Evolutionary conservation across 2,797 vertebrate genomes (phyloP).

Genomic region (Siniperca scherzeri): DNA sequence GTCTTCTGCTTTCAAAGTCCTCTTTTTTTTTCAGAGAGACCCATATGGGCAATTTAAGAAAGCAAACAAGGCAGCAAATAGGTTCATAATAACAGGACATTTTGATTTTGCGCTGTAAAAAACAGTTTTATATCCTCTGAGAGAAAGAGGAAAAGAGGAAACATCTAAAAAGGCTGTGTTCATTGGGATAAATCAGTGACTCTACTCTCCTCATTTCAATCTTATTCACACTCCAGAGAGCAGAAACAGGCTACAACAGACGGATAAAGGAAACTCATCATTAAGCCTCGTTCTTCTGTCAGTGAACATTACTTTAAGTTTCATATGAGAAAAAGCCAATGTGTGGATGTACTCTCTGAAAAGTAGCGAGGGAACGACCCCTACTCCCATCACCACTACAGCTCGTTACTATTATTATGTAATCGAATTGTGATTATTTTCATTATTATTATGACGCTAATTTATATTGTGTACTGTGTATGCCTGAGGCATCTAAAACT

Average conservation of each 20-base stretch:
- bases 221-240: slow-evolving; percentile 45
- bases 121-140: slow-evolving; percentile 7
- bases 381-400: background rate
- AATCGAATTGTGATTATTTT: slow-evolving; percentile 11
- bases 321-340: slow-evolving; percentile 29
- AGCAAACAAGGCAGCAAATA: slow-evolving; percentile 10
- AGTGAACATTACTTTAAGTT: slow-evolving; percentile 54
- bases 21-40: background rate
- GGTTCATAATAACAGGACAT: slow-evolving; percentile 1
- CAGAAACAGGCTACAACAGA: slow-evolving; percentile 54
- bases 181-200: slow-evolving; percentile 19
- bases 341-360: slow-evolving; percentile 12
- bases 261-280: slow-evolving; percentile 55
- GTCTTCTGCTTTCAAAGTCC: background rate
- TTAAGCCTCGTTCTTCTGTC: slow-evolving; percentile 59
- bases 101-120: slow-evolving; percentile 10
- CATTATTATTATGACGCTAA: slow-evolving; percentile 13
- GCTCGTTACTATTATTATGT: slow-evolving; percentile 2
- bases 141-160: slow-evolving; percentile 13
- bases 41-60: slow-evolving; percentile 21
- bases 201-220: slow-evolving; percentile 34
- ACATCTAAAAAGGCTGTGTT: slow-evolving; percentile 16
- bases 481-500: slow-evolving; percentile 13
- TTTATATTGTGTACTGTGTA: slow-evolving; percentile 3
- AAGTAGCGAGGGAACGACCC: background rate